phyloP scores from a whole-genome alignment of 2,113 vertebrate genomes.

The Euleptes europaea region DNA sequence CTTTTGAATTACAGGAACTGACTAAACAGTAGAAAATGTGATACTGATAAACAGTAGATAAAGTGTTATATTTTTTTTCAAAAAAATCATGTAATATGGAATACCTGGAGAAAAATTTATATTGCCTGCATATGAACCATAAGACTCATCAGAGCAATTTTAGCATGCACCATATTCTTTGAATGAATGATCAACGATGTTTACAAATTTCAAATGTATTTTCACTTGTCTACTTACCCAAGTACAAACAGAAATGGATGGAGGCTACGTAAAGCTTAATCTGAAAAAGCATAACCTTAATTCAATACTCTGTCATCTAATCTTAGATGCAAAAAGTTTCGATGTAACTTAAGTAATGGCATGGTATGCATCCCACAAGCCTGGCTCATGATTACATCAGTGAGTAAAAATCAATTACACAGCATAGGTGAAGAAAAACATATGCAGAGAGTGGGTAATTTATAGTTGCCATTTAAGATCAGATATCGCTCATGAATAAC shows the following conservation, averaged over 20 bases:
- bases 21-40: neutral
- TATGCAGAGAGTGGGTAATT: conserved; percentile 5
- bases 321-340: conserved; percentile 5
- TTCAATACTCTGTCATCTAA: conserved; percentile 4
- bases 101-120: neutral
- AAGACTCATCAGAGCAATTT: neutral
- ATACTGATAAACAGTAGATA: neutral
- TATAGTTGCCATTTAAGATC: conserved; percentile 17
- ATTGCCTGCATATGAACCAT: neutral
- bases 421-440: conserved; percentile 20
- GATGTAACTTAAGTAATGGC: conserved; percentile 23
- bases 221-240: neutral
- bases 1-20: neutral
- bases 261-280: neutral
- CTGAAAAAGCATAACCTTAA: conserved; percentile 9
- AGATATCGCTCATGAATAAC: conserved; percentile 28
- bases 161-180: neutral
- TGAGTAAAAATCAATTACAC: conserved; percentile 15
- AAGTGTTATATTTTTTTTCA: neutral
- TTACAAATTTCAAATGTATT: conserved; percentile 6
- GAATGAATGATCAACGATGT: neutral
- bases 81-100: neutral
- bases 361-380: neutral
- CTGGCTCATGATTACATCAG: conserved; percentile 3
- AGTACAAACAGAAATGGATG: neutral